Evolutionary conservation across 2,888 invertebrate species (phyloP), one percentile per base, ranked within the genome.

Genomic region (Calameuta pallipes): DNA sequence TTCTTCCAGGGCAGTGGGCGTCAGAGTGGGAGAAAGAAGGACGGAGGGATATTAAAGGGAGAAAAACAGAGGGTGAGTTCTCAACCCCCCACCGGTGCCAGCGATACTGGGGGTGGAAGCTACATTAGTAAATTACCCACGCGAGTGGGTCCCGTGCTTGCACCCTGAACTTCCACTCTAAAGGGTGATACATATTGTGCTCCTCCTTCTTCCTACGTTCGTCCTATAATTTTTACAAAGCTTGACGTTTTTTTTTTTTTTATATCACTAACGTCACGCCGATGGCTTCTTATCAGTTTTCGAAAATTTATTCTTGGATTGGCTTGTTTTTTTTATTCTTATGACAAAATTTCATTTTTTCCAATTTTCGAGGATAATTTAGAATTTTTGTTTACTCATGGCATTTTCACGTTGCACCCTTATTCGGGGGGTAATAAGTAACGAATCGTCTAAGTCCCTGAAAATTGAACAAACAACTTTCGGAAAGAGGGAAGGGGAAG

Each of bases 91-190:
- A 23, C 23, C 23, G 9, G 23, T 56, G 23, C 56, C 56, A 23
- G 23, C 23, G 56, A 56, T 23, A 56, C 56, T 56, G 31, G 78
- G 79, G 82, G 80, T 79, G 83, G 83, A 82, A 56, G 86, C 84
- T 88, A 85, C 88, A 90, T 89, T 89, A 90, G 89, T 87, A 87
- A 88, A 90, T 89, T 89, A 89, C 86, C 82, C 83, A 81, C 82
- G 78, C 81, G 82, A 80, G 80, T 80, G 82, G 74, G 73, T 77
- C 76, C 80, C 71, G 68, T 37, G 33, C 74, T 74, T 74, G 36
- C 74, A 74, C 74, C 74, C 74, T 35, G 74, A 30, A 33, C 37
- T 74, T 34, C 31, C 56, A 56, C 56, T 36, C n/a, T 36, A 35
- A 74, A 74, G 74, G n/a, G 74, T 36, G 74, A 74, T 36, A 36